phyloP scores from a whole-genome alignment of 2,797 vertebrate genomes.

The Psittacula derbiana region DNA sequence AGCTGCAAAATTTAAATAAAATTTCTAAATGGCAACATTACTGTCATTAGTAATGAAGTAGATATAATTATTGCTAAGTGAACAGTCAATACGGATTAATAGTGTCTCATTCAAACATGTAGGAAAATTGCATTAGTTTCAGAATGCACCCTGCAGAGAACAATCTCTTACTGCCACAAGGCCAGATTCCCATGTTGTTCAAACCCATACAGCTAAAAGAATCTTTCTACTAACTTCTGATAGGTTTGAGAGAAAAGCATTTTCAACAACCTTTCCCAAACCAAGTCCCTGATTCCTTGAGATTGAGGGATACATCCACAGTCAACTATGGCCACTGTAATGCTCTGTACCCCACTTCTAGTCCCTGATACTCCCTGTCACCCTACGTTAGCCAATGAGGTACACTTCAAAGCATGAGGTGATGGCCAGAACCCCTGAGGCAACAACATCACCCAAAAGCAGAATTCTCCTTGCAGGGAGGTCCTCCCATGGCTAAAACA shows the following conservation, averaged over 20 bases:
- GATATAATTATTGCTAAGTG: conserved; percentile 53
- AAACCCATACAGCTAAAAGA: background rate
- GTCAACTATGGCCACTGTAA: background rate
- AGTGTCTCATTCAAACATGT: conserved; percentile 11
- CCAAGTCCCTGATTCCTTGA: background rate
- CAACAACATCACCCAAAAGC: background rate
- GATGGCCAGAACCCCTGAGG: background rate
- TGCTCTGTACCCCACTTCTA: background rate
- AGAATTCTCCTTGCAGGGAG: background rate
- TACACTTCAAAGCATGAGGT: background rate
- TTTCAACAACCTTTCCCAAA: background rate
- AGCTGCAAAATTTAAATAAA: conserved; percentile 26
- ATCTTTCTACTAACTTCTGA: background rate
- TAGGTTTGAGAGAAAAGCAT: background rate
- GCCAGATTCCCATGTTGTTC: background rate
- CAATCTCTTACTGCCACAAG: background rate
- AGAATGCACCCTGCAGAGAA: conserved; percentile 19
- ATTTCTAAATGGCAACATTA: conserved; percentile 11
- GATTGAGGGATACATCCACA: background rate
- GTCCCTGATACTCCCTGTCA: background rate
- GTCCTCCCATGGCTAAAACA: background rate
- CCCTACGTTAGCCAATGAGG: background rate
- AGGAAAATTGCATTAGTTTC: conserved; percentile 37
- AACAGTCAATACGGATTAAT: conserved; percentile 46
- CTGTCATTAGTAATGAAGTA: conserved; percentile 32